Percentiles rank a stretch among this genome's conserved stretches.
Conservation (phyloP, 2,888 invertebrate genomes). For the Ectemnius cavifrons region DNA sequence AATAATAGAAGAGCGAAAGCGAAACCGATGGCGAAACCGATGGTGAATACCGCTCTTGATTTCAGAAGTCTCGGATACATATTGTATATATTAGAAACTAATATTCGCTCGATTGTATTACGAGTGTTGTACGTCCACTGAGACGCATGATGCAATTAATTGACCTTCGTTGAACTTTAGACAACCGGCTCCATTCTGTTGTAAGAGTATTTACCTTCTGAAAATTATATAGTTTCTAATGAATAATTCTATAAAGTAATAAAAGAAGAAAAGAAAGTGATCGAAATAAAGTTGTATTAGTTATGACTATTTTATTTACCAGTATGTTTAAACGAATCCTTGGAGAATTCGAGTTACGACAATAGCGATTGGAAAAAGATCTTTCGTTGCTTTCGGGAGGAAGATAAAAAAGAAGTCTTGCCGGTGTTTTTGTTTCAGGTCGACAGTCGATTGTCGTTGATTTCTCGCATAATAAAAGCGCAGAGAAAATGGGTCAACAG, state of each 20-base stretch:
- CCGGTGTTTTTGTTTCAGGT: too few relatives aligned
- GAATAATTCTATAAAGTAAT: background rate
- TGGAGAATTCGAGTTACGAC: too few relatives aligned
- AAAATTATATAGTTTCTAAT: background rate
- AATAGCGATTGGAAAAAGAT: too few relatives aligned
- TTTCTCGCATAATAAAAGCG: background rate
- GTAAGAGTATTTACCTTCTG: too few relatives aligned
- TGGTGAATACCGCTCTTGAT: slow-evolving; percentile 31
- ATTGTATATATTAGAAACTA: background rate
- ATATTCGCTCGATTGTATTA: too few relatives aligned
- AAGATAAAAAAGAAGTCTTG: too few relatives aligned
- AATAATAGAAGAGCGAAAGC: slow-evolving; percentile 27
- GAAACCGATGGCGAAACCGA: slow-evolving; percentile 56
- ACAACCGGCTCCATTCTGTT: slow-evolving; percentile 9
- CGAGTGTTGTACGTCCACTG: background rate
- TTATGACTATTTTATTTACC: too few relatives aligned
- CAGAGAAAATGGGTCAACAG: slow-evolving; percentile 26
- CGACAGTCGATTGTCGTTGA: too few relatives aligned
- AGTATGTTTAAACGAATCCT: too few relatives aligned
- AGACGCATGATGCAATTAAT: slow-evolving; percentile 32
- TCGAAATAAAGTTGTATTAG: background rate
- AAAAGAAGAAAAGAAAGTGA: background rate
- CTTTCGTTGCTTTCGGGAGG: too few relatives aligned
- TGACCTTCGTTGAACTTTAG: slow-evolving; percentile 27
- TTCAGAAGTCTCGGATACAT: slow-evolving; percentile 39